Evolutionary conservation across 2,888 invertebrate genomes (phyloP).

Genomic region (Cyclophora albipunctata): DNA sequence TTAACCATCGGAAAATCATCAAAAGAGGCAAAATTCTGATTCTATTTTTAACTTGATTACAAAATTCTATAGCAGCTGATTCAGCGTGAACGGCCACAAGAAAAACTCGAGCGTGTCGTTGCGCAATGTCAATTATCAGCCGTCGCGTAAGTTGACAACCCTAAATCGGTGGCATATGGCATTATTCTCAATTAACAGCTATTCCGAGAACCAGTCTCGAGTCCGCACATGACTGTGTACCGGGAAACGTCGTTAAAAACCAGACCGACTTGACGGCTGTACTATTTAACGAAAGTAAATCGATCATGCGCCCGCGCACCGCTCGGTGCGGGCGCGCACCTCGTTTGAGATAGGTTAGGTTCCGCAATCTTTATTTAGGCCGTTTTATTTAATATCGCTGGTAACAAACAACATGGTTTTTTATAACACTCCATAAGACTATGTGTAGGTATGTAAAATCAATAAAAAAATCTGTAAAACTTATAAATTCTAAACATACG

Average conservation of each 20-base stretch:
- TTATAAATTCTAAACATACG: too few species aligned
- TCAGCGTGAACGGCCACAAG: not conserved
- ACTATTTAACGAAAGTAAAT: constrained; percentile 19
- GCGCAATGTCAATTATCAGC: not conserved
- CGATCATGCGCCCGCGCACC: too few species aligned
- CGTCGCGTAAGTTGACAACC: constrained; percentile 7
- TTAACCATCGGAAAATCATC: too few species aligned
- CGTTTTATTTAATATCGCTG: too few species aligned
- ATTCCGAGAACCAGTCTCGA: constrained; percentile 34
- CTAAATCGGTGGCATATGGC: constrained; percentile 31
- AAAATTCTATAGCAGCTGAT: not conserved
- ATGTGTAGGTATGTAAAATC: too few species aligned
- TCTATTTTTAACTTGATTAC: too few species aligned
- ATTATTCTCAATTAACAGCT: constrained; percentile 35
- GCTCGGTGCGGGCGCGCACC: not conserved
- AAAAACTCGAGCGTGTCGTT: not conserved
- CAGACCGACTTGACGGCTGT: constrained; percentile 13
- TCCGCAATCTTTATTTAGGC: constrained; percentile 1
- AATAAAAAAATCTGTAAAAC: too few species aligned
- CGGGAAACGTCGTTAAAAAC: constrained; percentile 36
- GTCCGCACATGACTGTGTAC: constrained; percentile 25
- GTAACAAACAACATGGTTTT: too few species aligned
- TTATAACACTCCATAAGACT: too few species aligned
- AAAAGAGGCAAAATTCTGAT: too few species aligned
- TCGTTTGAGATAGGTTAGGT: too few species aligned